A percentile compares a stretch with the other conserved stretches of the same genome.
Conservation (phyloP, 2,113 vertebrate genomes). For the Perca schrenkii region DNA sequence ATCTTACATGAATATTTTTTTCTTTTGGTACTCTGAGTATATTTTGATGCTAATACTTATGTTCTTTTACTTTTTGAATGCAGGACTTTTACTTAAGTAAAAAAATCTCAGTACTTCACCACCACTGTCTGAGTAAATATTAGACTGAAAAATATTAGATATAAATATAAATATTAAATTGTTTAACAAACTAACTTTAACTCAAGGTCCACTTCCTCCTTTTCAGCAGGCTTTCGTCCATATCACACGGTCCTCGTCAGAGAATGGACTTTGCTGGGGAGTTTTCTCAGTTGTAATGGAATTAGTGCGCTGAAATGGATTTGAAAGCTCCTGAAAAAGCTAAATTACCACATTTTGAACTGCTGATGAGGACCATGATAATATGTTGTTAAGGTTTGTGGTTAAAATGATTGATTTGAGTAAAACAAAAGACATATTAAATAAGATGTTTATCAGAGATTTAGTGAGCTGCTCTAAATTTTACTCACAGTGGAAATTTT, state of each 20-base stretch:
- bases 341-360: background rate
- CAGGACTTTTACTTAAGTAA: too few species aligned
- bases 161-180: too few species aligned
- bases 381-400: too few species aligned
- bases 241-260: background rate
- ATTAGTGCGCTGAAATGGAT: background rate
- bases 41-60: too few species aligned
- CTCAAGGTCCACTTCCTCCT: too few species aligned
- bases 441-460: background rate
- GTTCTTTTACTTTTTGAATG: too few species aligned
- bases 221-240: background rate
- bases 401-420: constrained; percentile 19
- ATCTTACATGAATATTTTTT: background rate
- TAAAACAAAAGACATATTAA: constrained; percentile 38
- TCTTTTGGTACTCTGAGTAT: background rate
- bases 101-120: too few species aligned
- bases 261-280: background rate
- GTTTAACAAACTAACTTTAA: too few species aligned
- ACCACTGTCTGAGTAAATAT: too few species aligned
- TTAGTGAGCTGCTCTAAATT: constrained; percentile 39
- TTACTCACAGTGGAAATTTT: constrained; percentile 57
- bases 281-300: background rate
- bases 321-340: background rate
- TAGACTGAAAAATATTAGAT: too few species aligned
- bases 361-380: background rate